These are phyloP conservation scores for Maniola hyperantus DNA, from an alignment of 2,888 invertebrate species.

Conservation along the genomic window DNA sequence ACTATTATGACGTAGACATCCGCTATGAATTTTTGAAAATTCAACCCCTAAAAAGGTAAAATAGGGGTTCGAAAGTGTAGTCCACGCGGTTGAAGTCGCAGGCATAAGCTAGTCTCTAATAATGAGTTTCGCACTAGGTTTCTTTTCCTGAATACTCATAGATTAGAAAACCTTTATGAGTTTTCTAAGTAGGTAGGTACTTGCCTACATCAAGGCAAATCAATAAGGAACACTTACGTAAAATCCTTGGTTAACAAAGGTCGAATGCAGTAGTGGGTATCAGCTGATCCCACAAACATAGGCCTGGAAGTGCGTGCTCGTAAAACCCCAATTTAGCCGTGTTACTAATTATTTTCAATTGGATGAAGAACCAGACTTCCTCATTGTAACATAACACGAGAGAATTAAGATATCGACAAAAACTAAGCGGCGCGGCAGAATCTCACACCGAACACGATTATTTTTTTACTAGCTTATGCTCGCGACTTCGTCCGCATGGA, in stretches of 20 bases:
- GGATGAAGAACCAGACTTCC: constrained; percentile 6
- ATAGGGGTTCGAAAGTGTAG: no score
- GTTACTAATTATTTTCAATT: constrained; percentile 16
- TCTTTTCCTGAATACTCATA: constrained; percentile 4
- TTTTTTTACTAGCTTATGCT: no score
- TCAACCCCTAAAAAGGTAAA: no score
- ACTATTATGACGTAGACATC: no score
- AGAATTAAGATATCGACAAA: not conserved
- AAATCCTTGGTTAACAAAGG: not conserved
- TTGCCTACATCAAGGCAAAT: not conserved
- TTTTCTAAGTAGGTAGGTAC: not conserved
- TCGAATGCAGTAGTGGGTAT: constrained; percentile 11
- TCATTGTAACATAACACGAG: constrained; percentile 2
- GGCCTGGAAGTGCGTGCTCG: not conserved
- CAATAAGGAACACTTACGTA: constrained; percentile 18
- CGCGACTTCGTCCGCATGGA: no score
- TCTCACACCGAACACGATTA: no score
- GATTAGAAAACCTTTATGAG: not conserved
- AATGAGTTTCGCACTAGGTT: no score
- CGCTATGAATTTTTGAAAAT: no score
- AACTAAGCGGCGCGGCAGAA: not conserved
- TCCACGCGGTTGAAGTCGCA: no score
- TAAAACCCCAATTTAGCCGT: constrained; percentile 5
- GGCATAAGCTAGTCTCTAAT: no score
- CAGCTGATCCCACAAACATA: constrained; percentile 5